Evolutionary conservation across 2,797 vertebrate species (phyloP), one percentile per base, ranked within the genome.

Genomic region (Simalia tracyae): DNA sequence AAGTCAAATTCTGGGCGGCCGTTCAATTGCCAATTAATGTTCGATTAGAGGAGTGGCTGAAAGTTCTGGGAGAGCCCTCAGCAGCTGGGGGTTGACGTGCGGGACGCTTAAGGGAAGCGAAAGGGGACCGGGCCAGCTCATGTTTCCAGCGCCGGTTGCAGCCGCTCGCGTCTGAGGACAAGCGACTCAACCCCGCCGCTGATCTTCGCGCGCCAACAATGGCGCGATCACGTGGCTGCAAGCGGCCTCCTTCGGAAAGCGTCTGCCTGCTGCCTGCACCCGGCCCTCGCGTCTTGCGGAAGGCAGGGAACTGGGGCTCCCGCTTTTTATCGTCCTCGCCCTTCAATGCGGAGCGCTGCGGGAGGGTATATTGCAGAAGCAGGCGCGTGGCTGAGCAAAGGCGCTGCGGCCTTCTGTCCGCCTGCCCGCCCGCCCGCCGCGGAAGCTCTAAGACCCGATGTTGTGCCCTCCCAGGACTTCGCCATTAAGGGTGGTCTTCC

Each of bases 241-340:
- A 46, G 36, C 4, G 19, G 72, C 36, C 19, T 76, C 68, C 31
- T 42, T 81, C 0, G 8, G 19, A 11, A 81, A 81, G 46, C 3
- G 1, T 19, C 42, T 11, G 1, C 0, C 86, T 59, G n/a, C n/a
- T 36, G 3, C 0, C 0, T 5, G 12, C n/a, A 86, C 15, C n/a
- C 31, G 95, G 95, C 94, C 96, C 95, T 95, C 94, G 86, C 96
- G 95, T 95, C 96, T 96, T 24, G 36, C 90, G 46, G 86, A 93
- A 96, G 95, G 96, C 96, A 94, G 90, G 88, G 88, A 94, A 95
- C 96, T 96, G 92, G 14, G 94, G 95, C 96, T 96, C 96, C 94
- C 89, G 93, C 93, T 95, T 96, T 96, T 94, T 91, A 95, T 95
- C 95, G 93, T 95, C 95, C 94, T 95, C 95, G 92, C 94, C 95